Conservation (phyloP, 2,888 invertebrate species). For the Drosophila rellima region DNA sequence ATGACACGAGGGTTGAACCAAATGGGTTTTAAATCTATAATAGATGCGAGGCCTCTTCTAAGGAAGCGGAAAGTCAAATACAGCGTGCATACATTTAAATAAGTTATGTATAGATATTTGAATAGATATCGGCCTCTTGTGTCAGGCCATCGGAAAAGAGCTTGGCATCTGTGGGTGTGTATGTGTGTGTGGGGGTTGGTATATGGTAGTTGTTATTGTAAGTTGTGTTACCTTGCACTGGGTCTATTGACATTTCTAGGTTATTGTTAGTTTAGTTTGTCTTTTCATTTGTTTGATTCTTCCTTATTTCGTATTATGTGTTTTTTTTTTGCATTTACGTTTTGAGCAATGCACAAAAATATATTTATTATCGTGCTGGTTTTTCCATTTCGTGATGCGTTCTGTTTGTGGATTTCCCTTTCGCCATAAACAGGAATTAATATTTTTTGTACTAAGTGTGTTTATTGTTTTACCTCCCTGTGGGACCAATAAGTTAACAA, state of each 20-base stretch:
- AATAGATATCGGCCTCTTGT: constrained; percentile 44
- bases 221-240: constrained; percentile 52
- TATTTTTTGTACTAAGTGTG: constrained; percentile 6
- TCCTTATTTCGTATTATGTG: constrained; percentile 28
- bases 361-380: constrained; percentile 6
- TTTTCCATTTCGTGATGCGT: constrained; percentile 3
- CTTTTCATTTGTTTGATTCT: constrained; percentile 18
- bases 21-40: constrained; percentile 51
- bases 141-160: constrained; percentile 37
- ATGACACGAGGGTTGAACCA: constrained; percentile 54
- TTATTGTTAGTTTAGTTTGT: constrained; percentile 43
- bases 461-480: constrained; percentile 8
- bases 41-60: constrained; percentile 22
- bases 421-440: constrained; percentile 1
- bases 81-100: constrained; percentile 28
- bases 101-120: constrained; percentile 42
- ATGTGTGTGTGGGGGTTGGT: background rate
- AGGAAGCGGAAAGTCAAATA: constrained; percentile 46
- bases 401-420: constrained; percentile 5
- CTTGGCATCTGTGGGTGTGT: constrained; percentile 5
- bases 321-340: constrained; percentile 41
- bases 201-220: constrained; percentile 24
- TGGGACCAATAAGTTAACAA: constrained; percentile 28
- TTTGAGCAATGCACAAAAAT: constrained; percentile 1
- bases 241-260: constrained; percentile 76